A percentile compares a stretch with the other conserved stretches of the same genome.
phyloP scores from a whole-genome alignment of 2,113 vertebrate species.

The Murina feae region DNA sequence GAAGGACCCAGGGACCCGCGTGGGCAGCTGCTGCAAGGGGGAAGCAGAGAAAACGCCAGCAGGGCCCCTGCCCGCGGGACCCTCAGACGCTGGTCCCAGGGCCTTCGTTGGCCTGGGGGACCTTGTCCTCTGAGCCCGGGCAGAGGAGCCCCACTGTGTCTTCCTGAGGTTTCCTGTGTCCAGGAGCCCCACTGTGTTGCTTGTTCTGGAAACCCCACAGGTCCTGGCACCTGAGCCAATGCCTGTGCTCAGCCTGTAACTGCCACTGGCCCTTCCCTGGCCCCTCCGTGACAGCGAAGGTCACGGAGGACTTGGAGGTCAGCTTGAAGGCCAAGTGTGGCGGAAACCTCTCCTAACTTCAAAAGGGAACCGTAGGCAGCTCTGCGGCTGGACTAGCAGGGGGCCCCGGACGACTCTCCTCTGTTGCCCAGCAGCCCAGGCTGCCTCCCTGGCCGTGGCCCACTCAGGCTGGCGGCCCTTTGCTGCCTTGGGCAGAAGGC shows the following conservation, averaged over 20 bases:
- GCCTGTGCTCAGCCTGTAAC: not conserved
- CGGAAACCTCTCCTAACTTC: not conserved
- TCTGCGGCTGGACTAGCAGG: not conserved
- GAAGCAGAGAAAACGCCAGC: not conserved
- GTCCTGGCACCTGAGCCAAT: not conserved
- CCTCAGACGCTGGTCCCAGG: not conserved
- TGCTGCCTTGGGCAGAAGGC: not conserved
- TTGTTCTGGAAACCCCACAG: not conserved
- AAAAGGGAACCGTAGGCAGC: not conserved
- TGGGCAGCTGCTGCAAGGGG: not conserved
- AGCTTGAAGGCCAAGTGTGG: not conserved
- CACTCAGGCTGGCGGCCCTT: too few relatives aligned
- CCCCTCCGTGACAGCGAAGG: not conserved
- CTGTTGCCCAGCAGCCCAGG: not conserved
- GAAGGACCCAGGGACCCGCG: not conserved
- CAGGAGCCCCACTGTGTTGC: rapidly evolving
- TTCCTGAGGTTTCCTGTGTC: not conserved
- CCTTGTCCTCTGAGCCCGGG: not conserved
- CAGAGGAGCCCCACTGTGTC: not conserved
- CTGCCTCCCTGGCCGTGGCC: not conserved
- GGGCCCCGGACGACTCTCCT: not conserved
- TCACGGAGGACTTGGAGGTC: not conserved
- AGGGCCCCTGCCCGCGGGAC: rapidly evolving
- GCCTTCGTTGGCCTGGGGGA: not conserved
- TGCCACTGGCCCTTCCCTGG: not conserved